Percentiles rank a stretch among this genome's conserved stretches.
Conservation (phyloP, 2,797 vertebrate genomes). For the Lepilemur septentrionalis region DNA sequence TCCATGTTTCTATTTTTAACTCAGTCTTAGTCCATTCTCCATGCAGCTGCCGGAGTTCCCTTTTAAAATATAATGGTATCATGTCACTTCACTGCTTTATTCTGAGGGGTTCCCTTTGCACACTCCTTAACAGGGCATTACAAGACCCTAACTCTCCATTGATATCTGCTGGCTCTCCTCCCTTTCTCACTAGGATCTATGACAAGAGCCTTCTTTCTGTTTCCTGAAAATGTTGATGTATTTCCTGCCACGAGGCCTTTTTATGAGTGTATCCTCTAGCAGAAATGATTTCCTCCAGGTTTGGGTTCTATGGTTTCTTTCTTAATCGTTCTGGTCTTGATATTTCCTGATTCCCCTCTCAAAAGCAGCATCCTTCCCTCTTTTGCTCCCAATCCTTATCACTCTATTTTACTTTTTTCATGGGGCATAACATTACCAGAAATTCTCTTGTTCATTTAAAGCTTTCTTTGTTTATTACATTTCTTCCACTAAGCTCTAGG, state of each 20-base stretch:
- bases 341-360: neutral
- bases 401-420: neutral
- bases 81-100: neutral
- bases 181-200: neutral
- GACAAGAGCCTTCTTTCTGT: neutral
- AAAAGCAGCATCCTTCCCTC: neutral
- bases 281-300: neutral
- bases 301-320: neutral
- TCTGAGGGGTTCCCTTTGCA: neutral
- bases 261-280: neutral
- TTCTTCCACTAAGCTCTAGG: neutral
- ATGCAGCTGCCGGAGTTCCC: neutral
- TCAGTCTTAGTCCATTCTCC: neutral
- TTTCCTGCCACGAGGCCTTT: neutral
- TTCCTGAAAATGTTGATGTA: neutral
- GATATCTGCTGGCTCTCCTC: neutral
- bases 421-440: neutral
- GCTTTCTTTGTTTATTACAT: neutral
- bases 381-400: neutral
- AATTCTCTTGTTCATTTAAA: neutral
- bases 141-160: neutral
- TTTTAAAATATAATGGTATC: neutral
- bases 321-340: neutral
- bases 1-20: neutral
- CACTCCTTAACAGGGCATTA: no score